These are phyloP conservation scores for Polydesmus complanatus DNA, from an alignment of 2,888 invertebrate genomes.

Conservation along the genomic window DNA sequence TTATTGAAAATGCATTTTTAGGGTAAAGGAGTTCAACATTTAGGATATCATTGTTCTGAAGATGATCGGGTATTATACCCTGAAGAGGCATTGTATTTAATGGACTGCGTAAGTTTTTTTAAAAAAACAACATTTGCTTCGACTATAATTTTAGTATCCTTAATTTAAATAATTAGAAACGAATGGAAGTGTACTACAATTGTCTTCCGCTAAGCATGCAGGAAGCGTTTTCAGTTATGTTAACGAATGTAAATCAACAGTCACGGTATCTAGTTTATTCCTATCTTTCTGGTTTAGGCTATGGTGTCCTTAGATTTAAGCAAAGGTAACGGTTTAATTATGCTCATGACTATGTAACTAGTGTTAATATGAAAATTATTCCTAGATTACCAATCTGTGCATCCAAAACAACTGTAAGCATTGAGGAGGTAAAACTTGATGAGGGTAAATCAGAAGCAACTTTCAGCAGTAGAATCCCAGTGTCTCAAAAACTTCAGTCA, in stretches of 20 bases:
- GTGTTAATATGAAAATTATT: too few relatives aligned
- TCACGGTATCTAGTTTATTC: not conserved
- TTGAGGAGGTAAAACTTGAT: too few relatives aligned
- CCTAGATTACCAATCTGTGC: too few relatives aligned
- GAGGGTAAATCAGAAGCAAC: too few relatives aligned
- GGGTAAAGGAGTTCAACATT: constrained; percentile 10
- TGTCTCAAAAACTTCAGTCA: too few relatives aligned
- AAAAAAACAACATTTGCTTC: not conserved
- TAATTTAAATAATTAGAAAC: not conserved
- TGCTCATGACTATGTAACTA: too few relatives aligned
- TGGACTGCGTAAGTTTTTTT: constrained; percentile 10
- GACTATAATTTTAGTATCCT: not conserved
- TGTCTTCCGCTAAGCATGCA: not conserved
- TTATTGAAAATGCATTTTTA: constrained; percentile 5
- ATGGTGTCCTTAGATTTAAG: not conserved
- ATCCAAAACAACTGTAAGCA: too few relatives aligned
- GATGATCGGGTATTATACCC: constrained; percentile 4
- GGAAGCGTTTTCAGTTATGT: not conserved
- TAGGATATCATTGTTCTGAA: constrained; percentile 1
- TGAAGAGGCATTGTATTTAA: constrained; percentile 15
- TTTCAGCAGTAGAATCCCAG: too few relatives aligned
- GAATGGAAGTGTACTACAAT: not conserved
- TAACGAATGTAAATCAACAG: not conserved
- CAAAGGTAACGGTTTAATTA: not conserved
- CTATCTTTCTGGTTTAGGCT: not conserved